Conservation (phyloP, 2,888 invertebrate genomes). For the Lissonota sp. region DNA sequence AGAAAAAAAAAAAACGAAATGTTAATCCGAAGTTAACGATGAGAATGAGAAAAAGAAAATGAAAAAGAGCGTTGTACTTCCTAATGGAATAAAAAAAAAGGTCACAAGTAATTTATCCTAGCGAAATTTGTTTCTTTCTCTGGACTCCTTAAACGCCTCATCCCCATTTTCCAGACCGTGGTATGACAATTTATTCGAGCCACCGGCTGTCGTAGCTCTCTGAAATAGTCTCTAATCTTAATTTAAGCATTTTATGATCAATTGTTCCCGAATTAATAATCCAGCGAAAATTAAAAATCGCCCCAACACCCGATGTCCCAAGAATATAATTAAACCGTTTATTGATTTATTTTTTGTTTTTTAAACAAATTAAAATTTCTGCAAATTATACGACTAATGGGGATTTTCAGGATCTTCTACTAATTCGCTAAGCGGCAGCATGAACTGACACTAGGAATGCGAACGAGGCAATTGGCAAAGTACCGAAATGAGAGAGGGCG, state of each 20-base stretch:
- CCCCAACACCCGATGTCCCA: not conserved
- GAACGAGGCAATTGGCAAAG: conserved; percentile 73
- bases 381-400: conserved; percentile 76
- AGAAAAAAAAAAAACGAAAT: conserved; percentile 52
- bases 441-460: conserved; percentile 73
- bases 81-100: conserved; percentile 74
- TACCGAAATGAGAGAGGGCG: conserved; percentile 37
- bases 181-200: conserved; percentile 13
- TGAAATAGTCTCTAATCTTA: too few species aligned
- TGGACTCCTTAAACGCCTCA: conserved; percentile 69
- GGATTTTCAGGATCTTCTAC: conserved; percentile 79
- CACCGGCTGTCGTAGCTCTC: too few species aligned
- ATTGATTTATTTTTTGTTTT: not conserved
- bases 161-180: conserved; percentile 57
- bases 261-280: not conserved
- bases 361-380: not conserved
- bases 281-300: not conserved
- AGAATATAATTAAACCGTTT: too few species aligned
- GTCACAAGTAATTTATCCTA: conserved; percentile 76
- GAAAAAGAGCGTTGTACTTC: conserved; percentile 75
- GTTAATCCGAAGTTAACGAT: conserved; percentile 66
- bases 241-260: not conserved
- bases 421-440: conserved; percentile 77
- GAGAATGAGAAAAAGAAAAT: conserved; percentile 49
- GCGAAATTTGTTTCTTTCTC: conserved; percentile 76